phyloP scores from a whole-genome alignment of 2,797 vertebrate species.

The Morus bassanus region DNA sequence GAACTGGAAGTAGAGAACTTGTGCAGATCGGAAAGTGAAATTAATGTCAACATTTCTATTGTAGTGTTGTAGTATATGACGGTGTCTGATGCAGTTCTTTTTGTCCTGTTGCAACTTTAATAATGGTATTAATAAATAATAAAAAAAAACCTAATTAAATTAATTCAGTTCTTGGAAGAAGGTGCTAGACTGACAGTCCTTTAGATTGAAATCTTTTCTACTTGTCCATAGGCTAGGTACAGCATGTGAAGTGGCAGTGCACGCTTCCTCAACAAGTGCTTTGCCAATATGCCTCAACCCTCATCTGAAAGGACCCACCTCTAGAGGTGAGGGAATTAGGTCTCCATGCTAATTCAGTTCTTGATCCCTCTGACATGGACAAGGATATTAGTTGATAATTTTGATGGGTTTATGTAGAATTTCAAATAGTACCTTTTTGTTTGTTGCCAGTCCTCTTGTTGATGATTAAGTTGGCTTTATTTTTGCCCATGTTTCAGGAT shows the following conservation, averaged over 20 bases:
- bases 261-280: constrained; percentile 60
- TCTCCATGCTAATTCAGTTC: constrained; percentile 49
- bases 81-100: neutral
- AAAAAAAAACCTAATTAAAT: constrained; percentile 19
- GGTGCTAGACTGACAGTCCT: constrained; percentile 54
- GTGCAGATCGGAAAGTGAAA: neutral
- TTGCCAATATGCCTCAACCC: constrained; percentile 60
- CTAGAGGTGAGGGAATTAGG: constrained; percentile 62
- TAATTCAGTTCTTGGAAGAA: constrained; percentile 61
- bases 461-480: constrained; percentile 16
- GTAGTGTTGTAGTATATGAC: neutral
- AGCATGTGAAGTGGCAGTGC: constrained; percentile 63
- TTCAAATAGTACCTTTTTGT: constrained; percentile 1
- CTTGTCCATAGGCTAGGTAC: constrained; percentile 70
- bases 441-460: neutral
- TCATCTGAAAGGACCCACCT: constrained; percentile 65
- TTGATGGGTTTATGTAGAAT: constrained; percentile 49
- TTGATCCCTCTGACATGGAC: constrained; percentile 50
- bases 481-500: constrained; percentile 80
- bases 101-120: constrained; percentile 2
- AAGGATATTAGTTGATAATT: constrained; percentile 31
- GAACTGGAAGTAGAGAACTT: neutral
- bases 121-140: neutral
- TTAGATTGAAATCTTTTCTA: constrained; percentile 71
- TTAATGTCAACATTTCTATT: neutral